phyloP scores from a whole-genome alignment of 2,797 vertebrate species.

The Scolopax bukidnonensis region DNA sequence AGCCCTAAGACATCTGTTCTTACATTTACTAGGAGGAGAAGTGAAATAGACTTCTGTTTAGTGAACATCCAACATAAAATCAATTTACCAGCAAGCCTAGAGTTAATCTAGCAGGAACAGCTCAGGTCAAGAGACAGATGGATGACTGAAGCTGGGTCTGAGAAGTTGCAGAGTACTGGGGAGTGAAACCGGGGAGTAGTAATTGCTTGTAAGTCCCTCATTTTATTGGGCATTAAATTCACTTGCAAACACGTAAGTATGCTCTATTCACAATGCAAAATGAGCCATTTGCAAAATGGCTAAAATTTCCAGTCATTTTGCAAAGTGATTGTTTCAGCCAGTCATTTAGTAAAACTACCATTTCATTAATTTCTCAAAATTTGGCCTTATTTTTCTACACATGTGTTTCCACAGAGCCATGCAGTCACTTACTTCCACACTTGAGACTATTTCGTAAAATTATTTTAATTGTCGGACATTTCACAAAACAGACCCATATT shows the following conservation, averaged over 20 bases:
- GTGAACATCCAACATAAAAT: not conserved
- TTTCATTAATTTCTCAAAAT: not conserved
- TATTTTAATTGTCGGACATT: not conserved
- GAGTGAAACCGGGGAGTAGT: not conserved
- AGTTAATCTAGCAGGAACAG: not conserved
- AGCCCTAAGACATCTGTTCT: not conserved
- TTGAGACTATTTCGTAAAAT: not conserved
- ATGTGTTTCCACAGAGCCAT: not conserved
- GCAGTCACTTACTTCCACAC: not conserved
- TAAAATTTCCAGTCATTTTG: not conserved
- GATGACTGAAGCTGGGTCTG: not conserved
- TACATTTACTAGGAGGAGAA: not conserved
- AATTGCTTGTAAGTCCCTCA: not conserved
- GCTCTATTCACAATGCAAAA: not conserved
- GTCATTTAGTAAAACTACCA: not conserved
- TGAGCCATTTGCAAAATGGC: not conserved
- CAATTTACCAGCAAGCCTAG: not conserved
- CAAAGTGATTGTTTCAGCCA: not conserved
- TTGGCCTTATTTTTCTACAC: not conserved
- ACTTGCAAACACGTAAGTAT: not conserved
- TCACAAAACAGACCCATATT: not conserved
- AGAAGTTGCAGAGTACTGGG: not conserved
- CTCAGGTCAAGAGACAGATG: not conserved
- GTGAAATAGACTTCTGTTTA: not conserved
- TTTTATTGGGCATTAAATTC: not conserved